phyloP scores from a whole-genome alignment of 2,113 vertebrate species.

The Oxyruncus cristatus region DNA sequence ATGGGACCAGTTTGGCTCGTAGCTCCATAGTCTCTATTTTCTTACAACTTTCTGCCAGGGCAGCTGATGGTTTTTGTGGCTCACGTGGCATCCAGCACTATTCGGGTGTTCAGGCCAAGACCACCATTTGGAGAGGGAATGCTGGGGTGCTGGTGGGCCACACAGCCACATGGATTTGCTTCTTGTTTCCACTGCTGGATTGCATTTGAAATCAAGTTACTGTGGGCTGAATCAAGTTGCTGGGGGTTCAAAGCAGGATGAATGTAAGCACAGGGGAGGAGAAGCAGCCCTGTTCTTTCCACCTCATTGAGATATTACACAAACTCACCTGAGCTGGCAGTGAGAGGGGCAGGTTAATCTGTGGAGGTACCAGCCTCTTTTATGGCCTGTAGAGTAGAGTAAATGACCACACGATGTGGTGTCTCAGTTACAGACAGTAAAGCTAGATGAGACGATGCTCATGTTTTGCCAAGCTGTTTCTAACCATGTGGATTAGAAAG shows the following conservation, averaged over 20 bases:
- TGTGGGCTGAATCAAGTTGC: background rate
- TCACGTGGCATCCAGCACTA: background rate
- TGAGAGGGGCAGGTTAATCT: background rate
- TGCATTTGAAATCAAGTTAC: background rate
- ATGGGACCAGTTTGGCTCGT: background rate
- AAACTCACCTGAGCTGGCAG: background rate
- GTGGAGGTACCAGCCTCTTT: background rate
- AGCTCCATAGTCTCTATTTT: background rate
- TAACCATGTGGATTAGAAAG: background rate
- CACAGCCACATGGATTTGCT: background rate
- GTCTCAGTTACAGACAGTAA: background rate
- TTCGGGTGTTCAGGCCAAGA: background rate
- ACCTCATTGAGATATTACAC: background rate
- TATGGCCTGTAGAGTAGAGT: background rate
- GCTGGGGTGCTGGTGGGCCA: background rate
- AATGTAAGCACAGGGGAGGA: accelerated
- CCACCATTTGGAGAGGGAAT: background rate
- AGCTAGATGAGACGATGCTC: background rate
- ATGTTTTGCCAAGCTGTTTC: background rate
- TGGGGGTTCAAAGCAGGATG: background rate
- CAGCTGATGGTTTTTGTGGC: background rate
- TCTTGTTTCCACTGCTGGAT: background rate
- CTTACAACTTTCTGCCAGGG: background rate
- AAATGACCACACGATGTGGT: background rate
- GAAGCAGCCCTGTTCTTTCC: background rate